A percentile compares a stretch with the other conserved stretches of the same genome.
Conservation (phyloP, 2,797 vertebrate species). For the Propithecus perrieri region DNA sequence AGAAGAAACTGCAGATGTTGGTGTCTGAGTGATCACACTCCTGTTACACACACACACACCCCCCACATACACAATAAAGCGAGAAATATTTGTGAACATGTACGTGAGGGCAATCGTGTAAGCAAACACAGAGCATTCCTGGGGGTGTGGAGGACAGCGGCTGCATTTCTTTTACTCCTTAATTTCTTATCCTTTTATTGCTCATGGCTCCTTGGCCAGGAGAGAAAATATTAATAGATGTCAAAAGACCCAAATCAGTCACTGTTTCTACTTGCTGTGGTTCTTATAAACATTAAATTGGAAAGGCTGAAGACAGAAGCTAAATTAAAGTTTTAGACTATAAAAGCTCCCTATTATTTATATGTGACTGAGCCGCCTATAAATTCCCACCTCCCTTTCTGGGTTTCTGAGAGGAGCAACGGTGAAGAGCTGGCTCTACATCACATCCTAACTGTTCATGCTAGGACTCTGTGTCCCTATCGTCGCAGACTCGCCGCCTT, state of each 20-base stretch:
- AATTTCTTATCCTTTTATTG: neutral
- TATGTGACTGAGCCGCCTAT: neutral
- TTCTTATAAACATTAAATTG: neutral
- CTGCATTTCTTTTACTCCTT: neutral
- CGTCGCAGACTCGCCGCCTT: neutral
- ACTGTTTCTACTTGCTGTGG: neutral
- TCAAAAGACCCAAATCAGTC: neutral
- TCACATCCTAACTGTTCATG: accelerated
- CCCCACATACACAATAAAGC: neutral
- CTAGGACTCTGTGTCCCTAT: accelerated
- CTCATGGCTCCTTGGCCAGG: neutral
- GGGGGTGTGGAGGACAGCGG: accelerated
- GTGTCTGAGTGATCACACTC: too few relatives aligned
- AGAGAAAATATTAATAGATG: neutral
- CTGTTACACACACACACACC: neutral
- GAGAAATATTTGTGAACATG: neutral
- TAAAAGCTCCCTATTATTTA: neutral
- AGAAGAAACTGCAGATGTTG: neutral
- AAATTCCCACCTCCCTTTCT: neutral
- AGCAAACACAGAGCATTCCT: neutral
- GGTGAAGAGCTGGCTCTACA: accelerated
- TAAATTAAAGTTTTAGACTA: neutral
- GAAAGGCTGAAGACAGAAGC: neutral
- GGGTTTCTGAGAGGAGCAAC: neutral
- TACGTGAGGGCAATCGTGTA: neutral